phyloP scores from a whole-genome alignment of 2,888 invertebrate genomes.

The Mesoligia furuncula region DNA sequence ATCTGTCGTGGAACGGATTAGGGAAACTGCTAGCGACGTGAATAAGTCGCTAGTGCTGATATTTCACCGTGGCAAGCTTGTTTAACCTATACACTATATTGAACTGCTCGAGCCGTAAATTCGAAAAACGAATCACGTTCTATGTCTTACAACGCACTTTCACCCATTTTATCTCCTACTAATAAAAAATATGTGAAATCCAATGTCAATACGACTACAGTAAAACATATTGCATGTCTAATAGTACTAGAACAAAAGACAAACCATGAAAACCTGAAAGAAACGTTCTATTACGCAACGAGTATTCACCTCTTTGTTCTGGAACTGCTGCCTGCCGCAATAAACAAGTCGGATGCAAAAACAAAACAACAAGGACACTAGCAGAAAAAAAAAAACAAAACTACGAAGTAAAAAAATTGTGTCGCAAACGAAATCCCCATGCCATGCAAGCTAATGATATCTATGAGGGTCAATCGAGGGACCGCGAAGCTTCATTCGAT shows the following conservation, averaged over 20 bases:
- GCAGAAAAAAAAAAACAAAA: constrained; percentile 78
- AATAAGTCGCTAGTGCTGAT: constrained; percentile 35
- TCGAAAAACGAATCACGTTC: neutral
- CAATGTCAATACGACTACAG: constrained; percentile 12
- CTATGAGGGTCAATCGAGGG: constrained; percentile 71
- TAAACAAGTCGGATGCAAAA: constrained; percentile 77
- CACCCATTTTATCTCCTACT: constrained; percentile 1
- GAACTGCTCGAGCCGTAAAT: constrained; percentile 8
- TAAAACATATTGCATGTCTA: constrained; percentile 15
- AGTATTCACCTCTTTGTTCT: constrained; percentile 67
- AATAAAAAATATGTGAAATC: constrained; percentile 18
- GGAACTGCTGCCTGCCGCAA: constrained; percentile 73
- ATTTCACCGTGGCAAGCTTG: constrained; percentile 27
- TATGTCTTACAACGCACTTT: constrained; percentile 5
- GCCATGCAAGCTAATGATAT: constrained; percentile 84
- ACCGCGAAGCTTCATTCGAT: constrained; percentile 75
- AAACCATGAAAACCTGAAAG: constrained; percentile 51
- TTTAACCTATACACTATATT: constrained; percentile 15
- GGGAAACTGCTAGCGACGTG: constrained; percentile 43
- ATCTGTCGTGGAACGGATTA: constrained; percentile 66
- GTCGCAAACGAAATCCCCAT: constrained; percentile 83
- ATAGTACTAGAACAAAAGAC: constrained; percentile 34
- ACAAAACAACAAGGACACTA: constrained; percentile 79
- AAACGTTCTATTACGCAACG: constrained; percentile 49
- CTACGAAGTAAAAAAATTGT: constrained; percentile 75